Evolutionary conservation across 2,797 vertebrate species (phyloP).

Genomic region (Spinibarbus caldwelli): DNA sequence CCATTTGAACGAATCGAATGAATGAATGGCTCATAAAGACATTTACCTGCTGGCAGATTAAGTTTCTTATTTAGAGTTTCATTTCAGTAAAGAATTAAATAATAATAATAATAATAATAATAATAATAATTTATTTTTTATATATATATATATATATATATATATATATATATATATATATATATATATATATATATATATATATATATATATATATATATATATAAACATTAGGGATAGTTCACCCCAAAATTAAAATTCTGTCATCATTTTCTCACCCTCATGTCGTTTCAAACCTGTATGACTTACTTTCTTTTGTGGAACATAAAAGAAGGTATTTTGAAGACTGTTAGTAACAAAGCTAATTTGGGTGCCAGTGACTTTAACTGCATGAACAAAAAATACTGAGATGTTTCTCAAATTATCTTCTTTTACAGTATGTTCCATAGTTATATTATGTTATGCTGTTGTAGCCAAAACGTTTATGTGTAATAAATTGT

Average conservation of each 20-base stretch:
- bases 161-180: too few relatives aligned
- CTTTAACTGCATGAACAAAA: too few relatives aligned
- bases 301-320: not conserved
- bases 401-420: not conserved
- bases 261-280: not conserved
- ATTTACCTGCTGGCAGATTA: not conserved
- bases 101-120: too few relatives aligned
- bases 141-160: too few relatives aligned
- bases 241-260: not conserved
- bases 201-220: too few relatives aligned
- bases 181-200: too few relatives aligned
- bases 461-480: not conserved
- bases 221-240: too few relatives aligned
- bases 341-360: not conserved
- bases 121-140: too few relatives aligned
- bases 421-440: not conserved
- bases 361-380: too few relatives aligned
- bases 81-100: too few relatives aligned
- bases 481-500: not conserved
- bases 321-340: not conserved
- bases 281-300: not conserved
- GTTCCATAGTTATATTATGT: not conserved
- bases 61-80: not conserved
- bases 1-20: too few relatives aligned
- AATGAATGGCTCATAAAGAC: not conserved